Evolutionary conservation across 2,888 invertebrate species (phyloP), one percentile per base, ranked within the genome.

Genomic region (Bellardia bayeri): DNA sequence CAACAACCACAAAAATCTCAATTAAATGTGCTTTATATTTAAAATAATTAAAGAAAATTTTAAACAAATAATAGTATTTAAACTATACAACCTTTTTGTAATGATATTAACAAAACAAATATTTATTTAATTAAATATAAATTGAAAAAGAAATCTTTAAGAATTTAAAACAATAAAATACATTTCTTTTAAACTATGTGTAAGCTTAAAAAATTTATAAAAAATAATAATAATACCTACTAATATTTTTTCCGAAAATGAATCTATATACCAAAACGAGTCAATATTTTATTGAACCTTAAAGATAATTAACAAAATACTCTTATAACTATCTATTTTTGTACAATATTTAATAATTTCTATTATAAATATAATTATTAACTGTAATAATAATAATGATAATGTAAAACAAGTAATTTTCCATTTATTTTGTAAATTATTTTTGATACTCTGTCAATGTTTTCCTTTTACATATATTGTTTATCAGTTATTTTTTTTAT

Each of bases 21-120:
- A 87, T 87, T 84, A 87, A 84, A 87, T 87, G 87, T 87, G 87
- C 84, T 85, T 85, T 87, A 87, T 87, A 87, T 87, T 74, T 54
- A 78, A 84, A 56, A 80, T 75, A 82, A 68, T 66, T 13, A 71
- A 64, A 16, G 14, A 64, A 69, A 33, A 74, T 1, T 13, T 2
- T 13, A 45, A 45, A 45, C 37, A 66, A 68, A 63, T 56, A 68
- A 30, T 74, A 84, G 87, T 87, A 84, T 87, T 84, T 83, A 74
- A 81, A 74, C 82, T 72, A 72, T 51, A 74, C 68, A 81, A 45
- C 68, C 64, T 51, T 37, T 87, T 84, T 83, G 81, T 84, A 87
- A 82, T 81, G 81, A 81, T 85, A 82, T 82, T 87, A 56, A 72
- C n/a, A 71, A 79, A 68, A 51, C 9, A 45, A 45, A 45, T 45